Percentiles rank a stretch among this genome's conserved stretches.
These are phyloP conservation scores for Rhodeus uyekii DNA, from an alignment of 2,797 vertebrate genomes.

Conservation along the genomic window DNA sequence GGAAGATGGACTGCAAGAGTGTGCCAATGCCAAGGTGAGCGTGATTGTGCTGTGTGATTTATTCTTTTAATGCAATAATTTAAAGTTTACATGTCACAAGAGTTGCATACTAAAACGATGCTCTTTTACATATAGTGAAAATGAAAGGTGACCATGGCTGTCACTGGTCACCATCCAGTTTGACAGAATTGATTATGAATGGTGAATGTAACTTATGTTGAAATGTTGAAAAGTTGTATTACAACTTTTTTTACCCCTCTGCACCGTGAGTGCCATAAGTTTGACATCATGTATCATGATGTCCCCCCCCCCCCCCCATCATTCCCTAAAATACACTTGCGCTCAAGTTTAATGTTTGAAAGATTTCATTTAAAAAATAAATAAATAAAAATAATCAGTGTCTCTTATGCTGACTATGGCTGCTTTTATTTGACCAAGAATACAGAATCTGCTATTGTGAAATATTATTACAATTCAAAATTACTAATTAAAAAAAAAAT, in stretches of 20 bases:
- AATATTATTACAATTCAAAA: not conserved
- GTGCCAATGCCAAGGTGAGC: conserved; percentile 78
- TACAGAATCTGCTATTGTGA: not conserved
- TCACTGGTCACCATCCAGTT: not conserved
- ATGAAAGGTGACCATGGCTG: not conserved
- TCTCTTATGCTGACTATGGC: not conserved
- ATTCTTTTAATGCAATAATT: not conserved
- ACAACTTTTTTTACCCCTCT: no score
- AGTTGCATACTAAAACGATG: not conserved
- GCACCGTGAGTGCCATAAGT: rapidly evolving
- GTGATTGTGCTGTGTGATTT: not conserved
- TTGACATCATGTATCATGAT: not conserved
- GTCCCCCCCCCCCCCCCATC: not conserved
- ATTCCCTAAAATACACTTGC: not conserved
- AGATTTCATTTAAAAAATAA: no score
- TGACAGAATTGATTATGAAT: not conserved
- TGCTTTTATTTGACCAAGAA: not conserved
- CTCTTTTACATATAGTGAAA: not conserved
- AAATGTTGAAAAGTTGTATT: not conserved
- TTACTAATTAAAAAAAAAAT: no score
- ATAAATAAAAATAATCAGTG: no score
- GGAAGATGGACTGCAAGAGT: conserved; percentile 74
- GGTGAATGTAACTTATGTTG: not conserved
- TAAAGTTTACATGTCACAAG: not conserved
- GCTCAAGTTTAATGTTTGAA: not conserved